These are phyloP conservation scores for Psittacara wagleri DNA, from an alignment of 2,113 vertebrate genomes.

Conservation along the genomic window DNA sequence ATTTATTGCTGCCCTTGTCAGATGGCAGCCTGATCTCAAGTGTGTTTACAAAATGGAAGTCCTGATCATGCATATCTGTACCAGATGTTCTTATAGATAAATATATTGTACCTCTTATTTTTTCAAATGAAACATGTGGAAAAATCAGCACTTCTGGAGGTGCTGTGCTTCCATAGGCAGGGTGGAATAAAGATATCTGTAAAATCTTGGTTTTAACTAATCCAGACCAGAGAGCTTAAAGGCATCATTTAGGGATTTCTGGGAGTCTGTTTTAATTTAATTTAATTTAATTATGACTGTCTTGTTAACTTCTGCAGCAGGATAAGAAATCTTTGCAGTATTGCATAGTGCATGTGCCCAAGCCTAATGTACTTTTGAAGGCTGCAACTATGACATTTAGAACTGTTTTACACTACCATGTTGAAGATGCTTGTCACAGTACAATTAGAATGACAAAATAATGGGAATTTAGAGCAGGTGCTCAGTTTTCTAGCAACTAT, in stretches of 20 bases:
- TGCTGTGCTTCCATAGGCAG: neutral
- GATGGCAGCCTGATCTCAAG: accelerated
- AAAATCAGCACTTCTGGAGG: neutral
- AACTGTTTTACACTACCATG: neutral
- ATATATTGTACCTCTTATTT: neutral
- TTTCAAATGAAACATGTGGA: neutral
- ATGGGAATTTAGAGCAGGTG: neutral
- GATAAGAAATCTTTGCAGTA: neutral
- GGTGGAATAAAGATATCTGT: neutral
- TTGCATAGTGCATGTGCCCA: accelerated
- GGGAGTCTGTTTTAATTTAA: neutral
- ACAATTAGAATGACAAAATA: neutral
- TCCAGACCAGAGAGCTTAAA: neutral
- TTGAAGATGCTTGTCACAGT: neutral
- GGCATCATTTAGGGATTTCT: neutral
- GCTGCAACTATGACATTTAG: neutral
- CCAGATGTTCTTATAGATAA: neutral
- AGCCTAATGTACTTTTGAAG: neutral
- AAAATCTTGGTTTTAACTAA: neutral
- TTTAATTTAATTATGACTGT: neutral
- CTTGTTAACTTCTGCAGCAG: neutral
- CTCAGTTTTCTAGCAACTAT: neutral
- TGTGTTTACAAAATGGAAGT: neutral
- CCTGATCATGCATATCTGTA: neutral
- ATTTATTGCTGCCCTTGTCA: neutral